These are phyloP conservation scores for Ginglymostoma cirratum DNA, from an alignment of 2,113 vertebrate species.

Conservation along the genomic window DNA sequence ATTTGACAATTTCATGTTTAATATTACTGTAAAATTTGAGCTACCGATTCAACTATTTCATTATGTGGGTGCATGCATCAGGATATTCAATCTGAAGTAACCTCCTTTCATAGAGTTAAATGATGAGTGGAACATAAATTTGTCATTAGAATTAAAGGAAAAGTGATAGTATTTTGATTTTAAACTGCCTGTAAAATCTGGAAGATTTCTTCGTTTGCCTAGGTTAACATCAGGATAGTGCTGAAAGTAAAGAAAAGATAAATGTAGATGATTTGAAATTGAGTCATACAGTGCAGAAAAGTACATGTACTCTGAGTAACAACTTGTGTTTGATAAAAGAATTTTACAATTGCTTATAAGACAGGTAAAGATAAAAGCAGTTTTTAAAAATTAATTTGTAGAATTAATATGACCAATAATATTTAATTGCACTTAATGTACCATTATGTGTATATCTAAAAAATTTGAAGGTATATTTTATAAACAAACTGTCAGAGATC, in stretches of 20 bases:
- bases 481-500: neutral
- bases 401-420: neutral
- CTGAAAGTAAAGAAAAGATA: neutral
- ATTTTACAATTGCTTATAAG: neutral
- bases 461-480: neutral
- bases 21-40: no score
- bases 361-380: neutral
- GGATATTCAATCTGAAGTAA: neutral
- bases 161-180: neutral
- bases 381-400: neutral
- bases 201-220: neutral
- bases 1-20: no score
- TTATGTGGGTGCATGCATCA: neutral
- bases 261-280: neutral
- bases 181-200: neutral
- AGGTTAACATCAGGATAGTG: neutral
- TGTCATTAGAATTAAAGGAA: neutral
- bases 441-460: neutral
- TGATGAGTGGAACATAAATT: neutral
- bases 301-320: neutral
- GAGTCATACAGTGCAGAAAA: neutral
- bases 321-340: neutral
- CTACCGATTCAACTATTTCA: neutral
- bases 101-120: neutral
- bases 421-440: neutral